A percentile compares a stretch with the other conserved stretches of the same genome.
Conservation (phyloP, 2,113 vertebrate genomes). For the Aphyosemion australe region DNA sequence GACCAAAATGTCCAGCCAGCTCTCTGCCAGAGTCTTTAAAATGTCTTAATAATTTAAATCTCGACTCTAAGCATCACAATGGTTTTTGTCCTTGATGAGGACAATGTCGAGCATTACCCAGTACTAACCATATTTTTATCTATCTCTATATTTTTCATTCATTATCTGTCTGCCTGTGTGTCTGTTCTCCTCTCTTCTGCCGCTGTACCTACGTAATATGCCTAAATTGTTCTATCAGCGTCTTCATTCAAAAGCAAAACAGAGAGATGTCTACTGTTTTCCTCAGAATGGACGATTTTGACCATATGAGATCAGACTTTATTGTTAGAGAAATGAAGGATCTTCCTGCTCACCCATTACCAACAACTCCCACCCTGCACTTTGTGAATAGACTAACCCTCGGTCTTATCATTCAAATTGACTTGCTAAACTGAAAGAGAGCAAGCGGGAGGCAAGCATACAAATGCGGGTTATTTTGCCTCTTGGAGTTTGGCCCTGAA, state of each 20-base stretch:
- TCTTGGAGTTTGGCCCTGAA: constrained; percentile 46
- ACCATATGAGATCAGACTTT: constrained; percentile 45
- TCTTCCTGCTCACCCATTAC: constrained; percentile 3
- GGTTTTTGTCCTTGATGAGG: too few species aligned
- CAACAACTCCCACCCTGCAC: constrained; percentile 19
- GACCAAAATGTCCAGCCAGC: too few species aligned
- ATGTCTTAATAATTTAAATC: too few species aligned
- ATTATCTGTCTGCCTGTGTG: neutral
- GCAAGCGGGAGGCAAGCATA: constrained; percentile 16
- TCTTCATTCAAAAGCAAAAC: constrained; percentile 18
- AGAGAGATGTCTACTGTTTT: constrained; percentile 15
- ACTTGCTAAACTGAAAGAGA: constrained; percentile 57
- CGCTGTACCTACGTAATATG: constrained; percentile 21
- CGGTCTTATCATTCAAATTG: constrained; percentile 55
- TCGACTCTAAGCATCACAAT: too few species aligned
- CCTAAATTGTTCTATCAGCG: constrained; percentile 4
- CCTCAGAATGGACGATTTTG: constrained; percentile 26
- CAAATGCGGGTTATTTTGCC: constrained; percentile 54
- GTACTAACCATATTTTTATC: too few species aligned
- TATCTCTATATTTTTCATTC: neutral
- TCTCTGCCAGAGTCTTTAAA: too few species aligned
- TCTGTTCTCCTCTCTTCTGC: neutral
- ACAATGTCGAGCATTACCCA: too few species aligned
- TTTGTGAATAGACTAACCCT: constrained; percentile 40
- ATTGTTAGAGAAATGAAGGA: constrained; percentile 31